Conservation (phyloP, 2,113 vertebrate species). For the Cinclus cinclus region DNA sequence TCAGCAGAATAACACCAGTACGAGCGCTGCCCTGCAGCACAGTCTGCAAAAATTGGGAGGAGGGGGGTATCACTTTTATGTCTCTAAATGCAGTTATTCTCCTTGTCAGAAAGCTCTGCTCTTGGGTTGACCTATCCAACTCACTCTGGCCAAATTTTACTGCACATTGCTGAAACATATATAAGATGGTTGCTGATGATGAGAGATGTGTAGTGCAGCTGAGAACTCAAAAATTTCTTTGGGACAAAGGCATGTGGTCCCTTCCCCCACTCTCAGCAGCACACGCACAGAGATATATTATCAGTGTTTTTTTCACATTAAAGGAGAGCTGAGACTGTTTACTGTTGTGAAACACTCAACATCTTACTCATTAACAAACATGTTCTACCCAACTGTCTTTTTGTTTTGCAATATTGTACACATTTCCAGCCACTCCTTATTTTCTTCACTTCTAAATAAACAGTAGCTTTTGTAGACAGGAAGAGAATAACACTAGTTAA, state of each 20-base stretch:
- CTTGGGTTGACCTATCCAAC: background rate
- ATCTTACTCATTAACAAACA: constrained; percentile 3
- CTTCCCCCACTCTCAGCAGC: background rate
- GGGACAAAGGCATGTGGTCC: background rate
- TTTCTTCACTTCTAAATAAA: constrained; percentile 24
- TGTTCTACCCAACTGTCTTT: background rate
- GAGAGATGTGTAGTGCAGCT: background rate
- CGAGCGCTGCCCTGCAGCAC: background rate
- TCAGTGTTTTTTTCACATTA: background rate
- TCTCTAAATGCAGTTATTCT: background rate
- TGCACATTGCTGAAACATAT: background rate
- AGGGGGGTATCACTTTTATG: rapidly evolving
- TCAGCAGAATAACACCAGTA: background rate
- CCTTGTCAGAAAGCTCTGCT: background rate
- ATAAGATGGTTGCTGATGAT: background rate
- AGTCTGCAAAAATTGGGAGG: background rate
- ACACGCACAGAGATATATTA: background rate
- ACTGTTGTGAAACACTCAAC: background rate
- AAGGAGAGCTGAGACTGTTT: background rate
- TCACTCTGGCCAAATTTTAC: background rate
- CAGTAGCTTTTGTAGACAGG: background rate
- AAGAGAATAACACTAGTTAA: constrained; percentile 2
- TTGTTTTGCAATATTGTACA: background rate
- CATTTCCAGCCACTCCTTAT: background rate
- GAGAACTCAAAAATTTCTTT: background rate